Evolutionary conservation across 2,797 vertebrate genomes (phyloP).

Genomic region (Tadarida brasiliensis): DNA sequence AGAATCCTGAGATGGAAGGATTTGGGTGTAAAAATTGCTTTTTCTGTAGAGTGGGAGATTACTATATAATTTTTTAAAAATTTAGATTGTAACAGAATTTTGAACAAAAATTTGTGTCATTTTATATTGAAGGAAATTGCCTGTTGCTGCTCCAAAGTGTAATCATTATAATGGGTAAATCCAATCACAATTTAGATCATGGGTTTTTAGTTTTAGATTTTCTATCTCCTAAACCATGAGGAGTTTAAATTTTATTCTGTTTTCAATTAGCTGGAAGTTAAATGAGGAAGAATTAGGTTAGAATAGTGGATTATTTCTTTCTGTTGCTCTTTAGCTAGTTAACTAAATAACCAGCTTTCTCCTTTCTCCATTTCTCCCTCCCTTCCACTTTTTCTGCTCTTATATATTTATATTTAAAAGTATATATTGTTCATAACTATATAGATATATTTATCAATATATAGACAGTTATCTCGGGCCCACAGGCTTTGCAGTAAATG

Average conservation of each 20-base stretch:
- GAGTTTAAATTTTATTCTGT: constrained; percentile 28
- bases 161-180: constrained; percentile 38
- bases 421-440: neutral
- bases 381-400: neutral
- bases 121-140: constrained; percentile 56
- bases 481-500: neutral
- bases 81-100: neutral
- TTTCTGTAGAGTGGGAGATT: neutral
- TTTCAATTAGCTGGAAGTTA: constrained; percentile 53
- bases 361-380: neutral
- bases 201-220: neutral
- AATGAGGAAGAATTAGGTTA: neutral
- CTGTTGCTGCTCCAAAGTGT: neutral
- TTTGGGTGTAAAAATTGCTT: constrained; percentile 86
- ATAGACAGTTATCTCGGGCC: constrained; percentile 5
- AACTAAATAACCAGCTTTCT: neutral
- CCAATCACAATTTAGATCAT: neutral
- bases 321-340: neutral
- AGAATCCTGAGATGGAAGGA: constrained; percentile 88
- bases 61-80: constrained; percentile 10
- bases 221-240: neutral
- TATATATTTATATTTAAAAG: neutral
- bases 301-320: constrained; percentile 25
- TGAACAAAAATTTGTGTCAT: neutral
- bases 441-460: neutral